A percentile compares a stretch with the other conserved stretches of the same genome.
phyloP scores from a whole-genome alignment of 1,140 invertebrate genomes.

The Eciton burchellii region DNA sequence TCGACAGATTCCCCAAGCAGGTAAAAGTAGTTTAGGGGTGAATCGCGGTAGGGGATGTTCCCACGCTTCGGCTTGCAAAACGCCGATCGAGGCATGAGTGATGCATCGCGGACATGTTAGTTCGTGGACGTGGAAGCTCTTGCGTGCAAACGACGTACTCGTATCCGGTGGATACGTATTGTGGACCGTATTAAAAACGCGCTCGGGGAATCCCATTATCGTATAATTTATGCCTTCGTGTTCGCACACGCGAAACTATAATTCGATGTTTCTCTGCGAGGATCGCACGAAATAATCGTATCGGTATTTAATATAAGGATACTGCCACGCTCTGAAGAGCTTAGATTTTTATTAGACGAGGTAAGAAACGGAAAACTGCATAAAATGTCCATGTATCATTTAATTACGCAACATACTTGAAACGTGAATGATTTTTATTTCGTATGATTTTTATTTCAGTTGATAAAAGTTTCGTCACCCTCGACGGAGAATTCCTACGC shows the following conservation, averaged over 20 bases:
- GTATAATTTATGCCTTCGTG: slow-evolving; percentile 32
- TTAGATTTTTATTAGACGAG: background rate
- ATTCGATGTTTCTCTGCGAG: slow-evolving; percentile 5
- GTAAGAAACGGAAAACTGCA: no score
- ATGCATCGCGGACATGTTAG: slow-evolving; percentile 64
- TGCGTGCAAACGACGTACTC: slow-evolving; percentile 63
- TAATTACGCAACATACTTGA: background rate
- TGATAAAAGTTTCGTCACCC: background rate
- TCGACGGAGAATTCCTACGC: background rate
- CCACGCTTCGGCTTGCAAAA: slow-evolving; percentile 77
- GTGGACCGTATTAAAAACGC: slow-evolving; percentile 61
- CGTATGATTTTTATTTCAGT: background rate
- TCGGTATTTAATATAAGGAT: slow-evolving; percentile 9
- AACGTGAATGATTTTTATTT: no score
- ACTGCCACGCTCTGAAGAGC: background rate
- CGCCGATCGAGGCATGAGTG: slow-evolving; percentile 56
- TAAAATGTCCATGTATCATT: background rate
- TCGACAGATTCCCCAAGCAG: slow-evolving; percentile 74
- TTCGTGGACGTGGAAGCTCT: slow-evolving; percentile 68
- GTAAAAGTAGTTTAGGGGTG: slow-evolving; percentile 76
- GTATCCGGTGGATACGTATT: slow-evolving; percentile 73
- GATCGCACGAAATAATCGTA: slow-evolving; percentile 1
- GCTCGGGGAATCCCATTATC: slow-evolving; percentile 35
- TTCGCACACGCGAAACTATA: slow-evolving; percentile 26
- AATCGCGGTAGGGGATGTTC: slow-evolving; percentile 65